Base-by-base conservation (phyloP, 37 sponge, comb jelly and placozoan genomes). In the Halisarca cf. caerulea region DNA sequence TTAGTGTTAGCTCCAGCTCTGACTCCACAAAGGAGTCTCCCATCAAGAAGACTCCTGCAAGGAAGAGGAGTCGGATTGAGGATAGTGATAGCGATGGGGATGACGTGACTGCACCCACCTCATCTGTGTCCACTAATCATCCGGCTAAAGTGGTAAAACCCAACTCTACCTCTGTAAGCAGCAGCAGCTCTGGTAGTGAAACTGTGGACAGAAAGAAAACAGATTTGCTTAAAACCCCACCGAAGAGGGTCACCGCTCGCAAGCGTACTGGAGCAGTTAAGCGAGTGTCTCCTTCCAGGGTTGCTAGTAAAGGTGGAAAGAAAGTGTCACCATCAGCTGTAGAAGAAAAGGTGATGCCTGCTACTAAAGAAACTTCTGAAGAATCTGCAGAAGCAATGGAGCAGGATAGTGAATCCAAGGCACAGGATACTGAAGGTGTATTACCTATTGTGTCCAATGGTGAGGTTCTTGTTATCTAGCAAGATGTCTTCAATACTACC, bases 221-320 rank as follows among this genome's bases (percentile, higher is more conserved):
- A 4, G 40, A 1, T 39, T 36, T 72, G 23, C 38, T 58, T 28
- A 81, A 30, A 1, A 90, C 90, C 3, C 90, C 90, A 30, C 87
- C 90, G 20, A 90, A 83, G 71, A 77, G 87, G 75, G 5, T 28
- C 24, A 90, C 83, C 66, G 88, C 83, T 43, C 85, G 87, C 4
- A 87, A 86, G 41, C 88, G 85, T 64, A 84, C 89, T 53, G 85
- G 85, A 8, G 84, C 51, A 70, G 43, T 70, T 7, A 25, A 82
- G 34, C n/a, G 28, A 32, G 34, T 5, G 36, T 11, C 30, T 28
- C 42, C 35, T 66, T 7, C 9, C 4, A 15, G 53, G 24, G 53
- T 30, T 5, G 8, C 21, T 23, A 38, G 30, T 15, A 5, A 77
- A 15, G 18, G 25, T 33, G 32, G 53, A 21, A 38, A 32, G 38